Base-by-base conservation (phyloP, 1,140 invertebrate genomes). In the Coboldia fuscipes region DNA sequence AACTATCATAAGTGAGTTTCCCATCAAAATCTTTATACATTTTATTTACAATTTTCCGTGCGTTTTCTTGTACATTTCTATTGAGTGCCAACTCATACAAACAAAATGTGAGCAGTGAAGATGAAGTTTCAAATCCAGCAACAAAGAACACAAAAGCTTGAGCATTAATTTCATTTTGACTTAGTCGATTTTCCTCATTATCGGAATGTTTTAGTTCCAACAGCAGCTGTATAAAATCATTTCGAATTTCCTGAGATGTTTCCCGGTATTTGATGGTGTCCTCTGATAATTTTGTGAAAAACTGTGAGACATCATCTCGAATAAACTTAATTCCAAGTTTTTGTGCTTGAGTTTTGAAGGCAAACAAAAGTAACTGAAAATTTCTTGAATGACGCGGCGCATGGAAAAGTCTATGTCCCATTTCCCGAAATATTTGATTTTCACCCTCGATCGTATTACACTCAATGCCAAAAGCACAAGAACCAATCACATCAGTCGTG, bases 381-480 rank as follows among this genome's bases (percentile, higher is more conserved):
- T n/a, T n/a, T n/a, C n/a, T n/a, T n/a, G n/a, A n/a, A n/a, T n/a
- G n/a, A n/a, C n/a, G n/a, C n/a, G n/a, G n/a, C n/a, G n/a, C n/a
- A n/a, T n/a, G n/a, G n/a, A n/a, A n/a, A n/a, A n/a, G n/a, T n/a
- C n/a, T n/a, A n/a, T n/a, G n/a, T n/a, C n/a, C n/a, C n/a, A n/a
- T n/a, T n/a, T n/a, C n/a, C n/a, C n/a, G n/a, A n/a, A n/a, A n/a
- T n/a, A n/a, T n/a, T n/a, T n/a, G 58, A 23, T 66, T 46, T 16
- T 62, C 57, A 39, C 67, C 50, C 24, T 50, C 45, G 12, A 71
- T 39, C 10, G 60, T 50, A 34, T 66, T 60, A 40, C 56, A 57
- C 33, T 68, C 46, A 6, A 70, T 45, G 3, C 67, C 69, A 47
- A 71, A 71, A 7, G 60, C 66, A 33, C 58, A 63, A 0, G 57